A percentile compares a stretch with the other conserved stretches of the same genome.
phyloP scores from a whole-genome alignment of 1,140 invertebrate genomes.

The Drosophila erecta region DNA sequence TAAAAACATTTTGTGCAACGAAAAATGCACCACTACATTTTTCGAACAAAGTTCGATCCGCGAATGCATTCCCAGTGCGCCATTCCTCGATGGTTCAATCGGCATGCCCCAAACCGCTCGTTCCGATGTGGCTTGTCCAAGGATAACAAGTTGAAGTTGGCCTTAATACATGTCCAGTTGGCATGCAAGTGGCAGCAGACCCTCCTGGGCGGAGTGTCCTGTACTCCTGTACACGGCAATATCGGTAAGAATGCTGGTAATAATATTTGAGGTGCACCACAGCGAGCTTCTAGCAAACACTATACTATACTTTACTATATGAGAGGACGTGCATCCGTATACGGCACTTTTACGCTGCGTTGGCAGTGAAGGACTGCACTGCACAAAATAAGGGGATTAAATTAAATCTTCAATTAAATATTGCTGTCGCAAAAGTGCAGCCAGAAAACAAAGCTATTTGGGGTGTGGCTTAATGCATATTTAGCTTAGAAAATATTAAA shows the following conservation, averaged over 20 bases:
- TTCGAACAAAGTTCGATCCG: constrained; percentile 37
- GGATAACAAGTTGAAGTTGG: constrained; percentile 60
- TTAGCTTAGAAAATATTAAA: no score
- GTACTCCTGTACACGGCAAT: constrained; percentile 65
- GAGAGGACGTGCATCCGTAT: constrained; percentile 20
- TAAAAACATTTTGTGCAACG: not conserved
- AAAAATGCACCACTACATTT: constrained; percentile 20
- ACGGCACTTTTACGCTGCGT: constrained; percentile 2
- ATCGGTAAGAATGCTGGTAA: constrained; percentile 76
- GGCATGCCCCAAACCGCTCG: constrained; percentile 14
- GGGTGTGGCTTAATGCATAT: no score
- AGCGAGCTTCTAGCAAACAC: constrained; percentile 37
- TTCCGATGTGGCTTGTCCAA: constrained; percentile 14
- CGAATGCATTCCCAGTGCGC: constrained; percentile 30
- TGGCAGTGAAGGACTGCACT: constrained; percentile 1
- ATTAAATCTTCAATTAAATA: no score
- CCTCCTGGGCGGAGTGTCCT: constrained; percentile 18
- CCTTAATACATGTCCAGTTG: constrained; percentile 78
- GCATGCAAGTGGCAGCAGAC: constrained; percentile 51
- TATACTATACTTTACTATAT: constrained; percentile 22
- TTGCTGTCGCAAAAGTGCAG: no score
- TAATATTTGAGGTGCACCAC: constrained; percentile 77
- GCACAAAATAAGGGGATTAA: not conserved
- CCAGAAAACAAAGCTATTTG: no score
- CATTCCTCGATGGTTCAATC: constrained; percentile 31